Conservation (phyloP, 2,113 vertebrate genomes). For the Pogona vitticeps region DNA sequence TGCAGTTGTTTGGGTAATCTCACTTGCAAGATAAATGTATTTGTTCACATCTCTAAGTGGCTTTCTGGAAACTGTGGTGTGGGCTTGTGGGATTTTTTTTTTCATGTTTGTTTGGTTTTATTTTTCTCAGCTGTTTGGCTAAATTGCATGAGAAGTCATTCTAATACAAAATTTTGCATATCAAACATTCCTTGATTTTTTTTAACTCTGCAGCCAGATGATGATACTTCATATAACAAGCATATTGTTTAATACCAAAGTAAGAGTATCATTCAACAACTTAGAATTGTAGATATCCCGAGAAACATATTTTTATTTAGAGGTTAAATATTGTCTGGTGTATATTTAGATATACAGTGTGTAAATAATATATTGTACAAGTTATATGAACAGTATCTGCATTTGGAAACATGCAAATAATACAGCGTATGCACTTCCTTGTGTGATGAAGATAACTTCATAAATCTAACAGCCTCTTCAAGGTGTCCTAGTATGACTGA, state of each 20-base stretch:
- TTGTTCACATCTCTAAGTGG: conserved; percentile 53
- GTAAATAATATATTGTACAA: no score
- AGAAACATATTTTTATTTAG: no score
- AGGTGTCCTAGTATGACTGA: no score
- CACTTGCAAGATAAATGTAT: conserved; percentile 49
- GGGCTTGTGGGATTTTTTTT: not conserved
- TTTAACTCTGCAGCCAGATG: not conserved
- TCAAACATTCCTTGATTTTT: not conserved
- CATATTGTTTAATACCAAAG: not conserved
- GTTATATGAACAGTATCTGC: no score
- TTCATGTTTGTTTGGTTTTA: no score
- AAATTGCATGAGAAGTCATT: conserved; percentile 15
- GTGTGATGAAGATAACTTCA: no score
- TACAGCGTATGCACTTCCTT: no score
- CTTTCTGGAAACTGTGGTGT: conserved; percentile 42
- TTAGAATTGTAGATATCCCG: not conserved
- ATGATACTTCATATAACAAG: not conserved
- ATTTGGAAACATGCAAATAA: no score
- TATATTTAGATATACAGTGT: no score
- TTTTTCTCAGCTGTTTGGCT: conserved; percentile 26
- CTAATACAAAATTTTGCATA: not conserved
- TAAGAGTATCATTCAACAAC: not conserved
- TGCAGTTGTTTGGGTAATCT: conserved; percentile 51
- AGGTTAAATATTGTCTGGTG: no score
- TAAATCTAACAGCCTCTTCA: no score